Evolutionary conservation across 2,888 invertebrate genomes (phyloP), one percentile per base, ranked within the genome.

Genomic region (Belgica antarctica): DNA sequence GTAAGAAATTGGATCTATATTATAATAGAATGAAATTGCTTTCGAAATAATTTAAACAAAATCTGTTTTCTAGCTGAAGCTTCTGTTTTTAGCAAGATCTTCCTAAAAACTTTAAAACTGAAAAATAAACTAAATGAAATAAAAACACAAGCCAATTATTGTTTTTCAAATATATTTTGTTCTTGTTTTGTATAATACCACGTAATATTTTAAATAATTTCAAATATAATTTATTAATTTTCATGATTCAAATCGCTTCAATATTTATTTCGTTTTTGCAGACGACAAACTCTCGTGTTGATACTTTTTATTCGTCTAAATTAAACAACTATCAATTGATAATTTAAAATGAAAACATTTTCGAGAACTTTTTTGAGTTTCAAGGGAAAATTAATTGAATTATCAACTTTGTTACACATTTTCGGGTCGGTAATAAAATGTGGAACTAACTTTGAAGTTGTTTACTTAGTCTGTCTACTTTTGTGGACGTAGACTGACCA

Each of bases 191-290:
- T 52, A 52, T 52, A 52, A 52, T 52, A 52, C 52, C 52, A 52
- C 24, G 19, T 22, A 52, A 52, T 52, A 52, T 52, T 41, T 41
- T 52, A 52, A 52, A 22, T 52, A 52, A 52, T 52, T 52, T 52
- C 52, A 52, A 52, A 52, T 52, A 52, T 52, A 52, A 52, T 52
- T 52, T 52, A 52, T 52, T 52, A 2, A 52, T 52, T 52, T 52
- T 22, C 24, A 7, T 22, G 22, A 19, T 19, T 4, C 52, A 52
- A 17, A 52, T 22, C 12, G 19, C 2, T 46, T 17, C 12, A 4
- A 15, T 10, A n/a, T 41, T 41, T 41, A 4, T 41, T 4, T 41
- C 15, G 15, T 41, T 4, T 41, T 41, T 41, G 34, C 12, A 19
- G 52, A 52, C 19, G 24, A 17, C 24, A 7, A 22, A 7, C 19